phyloP scores from a whole-genome alignment of 2,888 invertebrate species.

The Pristionchus fissidentatus region DNA sequence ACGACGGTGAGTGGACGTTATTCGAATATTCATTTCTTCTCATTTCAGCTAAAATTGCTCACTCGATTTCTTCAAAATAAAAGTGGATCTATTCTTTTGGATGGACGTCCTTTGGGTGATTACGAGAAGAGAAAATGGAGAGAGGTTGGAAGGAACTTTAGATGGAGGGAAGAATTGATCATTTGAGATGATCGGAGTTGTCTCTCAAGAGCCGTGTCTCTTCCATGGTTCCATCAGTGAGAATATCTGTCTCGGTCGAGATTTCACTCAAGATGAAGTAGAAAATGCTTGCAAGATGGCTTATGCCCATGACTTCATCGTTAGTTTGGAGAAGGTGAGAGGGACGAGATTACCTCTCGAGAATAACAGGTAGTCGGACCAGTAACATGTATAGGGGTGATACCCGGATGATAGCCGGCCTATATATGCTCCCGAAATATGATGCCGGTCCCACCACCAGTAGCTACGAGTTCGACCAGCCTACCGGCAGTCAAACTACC shows the following conservation, averaged over 20 bases:
- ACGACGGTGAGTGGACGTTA: not conserved
- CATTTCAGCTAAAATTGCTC: slow-evolving; percentile 6
- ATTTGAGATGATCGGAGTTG: slow-evolving; percentile 27
- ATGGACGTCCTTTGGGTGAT: not conserved
- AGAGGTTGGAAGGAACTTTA: not conserved
- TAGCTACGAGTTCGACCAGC: no score
- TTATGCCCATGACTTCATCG: slow-evolving; percentile 35
- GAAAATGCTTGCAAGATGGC: slow-evolving; percentile 9
- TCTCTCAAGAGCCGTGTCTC: slow-evolving; percentile 33
- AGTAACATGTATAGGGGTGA: no score
- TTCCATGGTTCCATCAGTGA: slow-evolving; percentile 37
- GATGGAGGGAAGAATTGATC: not conserved
- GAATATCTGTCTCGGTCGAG: slow-evolving; percentile 39
- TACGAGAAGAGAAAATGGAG: slow-evolving; percentile 15
- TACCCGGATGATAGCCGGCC: no score
- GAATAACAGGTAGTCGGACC: not conserved
- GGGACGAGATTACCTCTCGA: not conserved
- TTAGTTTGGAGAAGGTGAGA: not conserved
- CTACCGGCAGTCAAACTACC: no score
- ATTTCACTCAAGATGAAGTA: not conserved
- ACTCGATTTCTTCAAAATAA: not conserved
- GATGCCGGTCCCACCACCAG: no score
- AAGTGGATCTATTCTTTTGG: not conserved
- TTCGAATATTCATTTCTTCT: not conserved
- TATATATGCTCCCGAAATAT: no score